Evolutionary conservation across 2,888 invertebrate species (phyloP).

Genomic region (Syritta pipiens): DNA sequence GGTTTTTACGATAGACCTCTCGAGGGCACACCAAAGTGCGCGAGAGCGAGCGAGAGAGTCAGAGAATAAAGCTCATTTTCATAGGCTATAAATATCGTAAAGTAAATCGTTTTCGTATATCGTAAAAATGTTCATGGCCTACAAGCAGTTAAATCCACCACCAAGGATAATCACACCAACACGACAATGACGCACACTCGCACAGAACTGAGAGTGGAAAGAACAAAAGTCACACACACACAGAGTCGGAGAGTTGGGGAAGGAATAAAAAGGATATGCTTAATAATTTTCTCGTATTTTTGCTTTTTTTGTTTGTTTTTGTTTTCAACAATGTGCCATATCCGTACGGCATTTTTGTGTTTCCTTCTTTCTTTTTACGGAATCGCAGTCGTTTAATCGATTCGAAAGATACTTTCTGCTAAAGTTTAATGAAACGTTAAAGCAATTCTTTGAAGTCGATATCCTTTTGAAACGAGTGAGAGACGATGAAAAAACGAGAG

Average conservation of each 20-base stretch:
- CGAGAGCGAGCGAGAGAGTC: no score
- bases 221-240: conserved; percentile 30
- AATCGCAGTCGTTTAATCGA: conserved; percentile 30
- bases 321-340: not conserved
- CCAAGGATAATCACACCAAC: conserved; percentile 24
- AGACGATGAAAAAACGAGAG: no score
- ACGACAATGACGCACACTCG: conserved; percentile 20
- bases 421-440: conserved; percentile 6
- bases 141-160: conserved; percentile 66
- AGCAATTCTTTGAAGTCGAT: conserved; percentile 5
- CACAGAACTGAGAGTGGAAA: conserved; percentile 24
- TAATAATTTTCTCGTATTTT: conserved; percentile 44
- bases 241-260: not conserved
- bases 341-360: no score
- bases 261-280: conserved; percentile 22
- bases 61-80: conserved; percentile 61
- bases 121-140: conserved; percentile 70
- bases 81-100: conserved; percentile 68
- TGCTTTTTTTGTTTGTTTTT: conserved; percentile 19
- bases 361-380: no score
- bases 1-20: conserved; percentile 37
- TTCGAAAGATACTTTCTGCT: no score
- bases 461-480: not conserved
- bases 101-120: conserved; percentile 66
- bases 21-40: no score